Conservation (phyloP, 2,888 invertebrate genomes). For the Lomographa bimaculata region DNA sequence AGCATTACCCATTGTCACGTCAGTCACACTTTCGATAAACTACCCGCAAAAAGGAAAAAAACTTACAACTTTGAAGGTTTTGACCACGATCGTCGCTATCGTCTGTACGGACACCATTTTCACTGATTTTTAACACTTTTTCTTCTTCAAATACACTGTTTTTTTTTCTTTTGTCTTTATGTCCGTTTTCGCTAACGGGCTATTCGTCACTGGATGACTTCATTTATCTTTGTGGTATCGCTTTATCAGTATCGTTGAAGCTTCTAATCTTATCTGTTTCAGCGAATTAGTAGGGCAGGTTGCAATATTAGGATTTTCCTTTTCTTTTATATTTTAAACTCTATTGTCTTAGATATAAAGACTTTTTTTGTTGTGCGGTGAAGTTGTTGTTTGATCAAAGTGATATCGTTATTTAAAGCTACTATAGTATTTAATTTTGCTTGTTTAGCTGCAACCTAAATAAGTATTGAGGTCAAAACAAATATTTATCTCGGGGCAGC, state of each 20-base stretch:
- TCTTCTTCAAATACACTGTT: constrained; percentile 30
- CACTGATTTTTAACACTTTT: constrained; percentile 44
- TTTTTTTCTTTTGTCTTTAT: constrained; percentile 52
- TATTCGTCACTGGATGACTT: constrained; percentile 64
- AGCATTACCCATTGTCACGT: constrained; percentile 21
- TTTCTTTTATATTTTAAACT: constrained; percentile 27
- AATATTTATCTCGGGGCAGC: constrained; percentile 11
- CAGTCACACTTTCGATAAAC: constrained; percentile 30
- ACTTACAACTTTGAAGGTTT: constrained; percentile 92
- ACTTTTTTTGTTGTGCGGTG: constrained; percentile 15
- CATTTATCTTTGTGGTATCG: constrained; percentile 57
- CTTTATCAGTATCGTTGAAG: constrained; percentile 61
- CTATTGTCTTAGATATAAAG: constrained; percentile 29
- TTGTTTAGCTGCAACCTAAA: constrained; percentile 28
- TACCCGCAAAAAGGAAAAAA: constrained; percentile 26
- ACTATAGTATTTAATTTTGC: constrained; percentile 39
- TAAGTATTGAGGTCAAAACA: constrained; percentile 14
- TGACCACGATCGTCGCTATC: constrained; percentile 91
- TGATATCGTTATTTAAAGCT: constrained; percentile 36
- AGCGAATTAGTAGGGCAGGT: constrained; percentile 76
- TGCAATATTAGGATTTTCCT: constrained; percentile 41
- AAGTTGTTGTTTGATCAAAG: constrained; percentile 21
- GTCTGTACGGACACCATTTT: constrained; percentile 92
- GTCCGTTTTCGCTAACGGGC: constrained; percentile 60
- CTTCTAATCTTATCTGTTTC: constrained; percentile 71